Evolutionary conservation across 2,797 vertebrate genomes (phyloP).

Genomic region (Ateles fusciceps): DNA sequence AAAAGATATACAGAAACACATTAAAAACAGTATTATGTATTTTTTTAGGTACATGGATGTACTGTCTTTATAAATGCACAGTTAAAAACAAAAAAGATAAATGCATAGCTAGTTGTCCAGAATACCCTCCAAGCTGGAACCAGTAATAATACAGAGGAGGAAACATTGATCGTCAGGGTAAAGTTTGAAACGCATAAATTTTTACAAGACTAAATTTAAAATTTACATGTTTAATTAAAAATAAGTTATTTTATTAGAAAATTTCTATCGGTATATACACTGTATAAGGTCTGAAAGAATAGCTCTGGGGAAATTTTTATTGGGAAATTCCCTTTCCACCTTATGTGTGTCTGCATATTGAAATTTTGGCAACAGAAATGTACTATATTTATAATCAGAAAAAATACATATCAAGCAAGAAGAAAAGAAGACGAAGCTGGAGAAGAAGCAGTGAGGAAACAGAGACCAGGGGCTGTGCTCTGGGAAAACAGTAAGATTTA

Average conservation of each 20-base stretch:
- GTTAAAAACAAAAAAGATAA: neutral
- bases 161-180: neutral
- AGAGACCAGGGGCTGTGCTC: neutral
- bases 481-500: neutral
- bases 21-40: neutral
- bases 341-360: neutral
- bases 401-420: neutral
- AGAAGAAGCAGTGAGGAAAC: neutral
- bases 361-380: neutral
- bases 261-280: neutral
- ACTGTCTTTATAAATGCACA: neutral
- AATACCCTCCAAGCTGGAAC: neutral
- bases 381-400: neutral
- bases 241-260: neutral
- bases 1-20: slow-evolving; percentile 14
- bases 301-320: neutral
- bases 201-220: neutral
- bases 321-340: neutral
- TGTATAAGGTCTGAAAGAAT: neutral
- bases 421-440: neutral
- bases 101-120: neutral
- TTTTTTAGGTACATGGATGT: neutral
- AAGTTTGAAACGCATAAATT: neutral
- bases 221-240: neutral
- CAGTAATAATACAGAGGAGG: neutral